A percentile compares a stretch with the other conserved stretches of the same genome.
phyloP scores from a whole-genome alignment of 2,113 vertebrate genomes.

The Corythornis cristatus region DNA sequence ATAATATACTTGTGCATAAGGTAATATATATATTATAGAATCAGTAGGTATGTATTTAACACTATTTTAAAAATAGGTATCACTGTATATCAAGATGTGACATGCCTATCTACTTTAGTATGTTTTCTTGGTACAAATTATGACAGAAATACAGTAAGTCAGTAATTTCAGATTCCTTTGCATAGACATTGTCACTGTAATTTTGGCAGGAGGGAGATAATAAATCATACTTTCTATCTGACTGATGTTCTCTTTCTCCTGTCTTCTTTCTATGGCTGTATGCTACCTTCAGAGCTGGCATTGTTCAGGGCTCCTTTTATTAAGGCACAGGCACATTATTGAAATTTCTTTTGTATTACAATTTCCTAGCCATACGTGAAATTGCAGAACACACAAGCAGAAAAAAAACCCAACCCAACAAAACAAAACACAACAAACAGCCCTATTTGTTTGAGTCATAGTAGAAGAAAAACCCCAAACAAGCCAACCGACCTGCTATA shows the following conservation, averaged over 20 bases:
- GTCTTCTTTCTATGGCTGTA: constrained; percentile 44
- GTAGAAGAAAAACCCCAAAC: not conserved
- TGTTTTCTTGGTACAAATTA: constrained; percentile 40
- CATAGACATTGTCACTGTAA: constrained; percentile 42
- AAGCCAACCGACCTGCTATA: not conserved
- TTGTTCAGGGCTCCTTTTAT: constrained; percentile 61
- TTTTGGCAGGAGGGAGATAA: constrained; percentile 62
- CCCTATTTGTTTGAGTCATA: not conserved
- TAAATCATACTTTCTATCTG: constrained; percentile 70
- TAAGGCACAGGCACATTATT: constrained; percentile 57
- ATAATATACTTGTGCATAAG: not conserved
- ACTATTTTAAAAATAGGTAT: constrained; percentile 27
- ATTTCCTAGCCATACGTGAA: constrained; percentile 59
- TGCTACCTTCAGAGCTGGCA: constrained; percentile 49
- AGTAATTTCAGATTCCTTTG: constrained; percentile 61
- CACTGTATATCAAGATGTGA: constrained; percentile 45
- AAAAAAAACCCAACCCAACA: not conserved
- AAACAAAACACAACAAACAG: not conserved
- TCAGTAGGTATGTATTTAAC: constrained; percentile 3
- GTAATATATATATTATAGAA: not conserved
- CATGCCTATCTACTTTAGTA: not conserved
- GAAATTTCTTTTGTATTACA: constrained; percentile 60
- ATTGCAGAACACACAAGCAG: constrained; percentile 54
- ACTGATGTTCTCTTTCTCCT: constrained; percentile 57
- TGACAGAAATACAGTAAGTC: constrained; percentile 61